phyloP scores from a whole-genome alignment of 2,113 vertebrate genomes.

The Scomber japonicus region DNA sequence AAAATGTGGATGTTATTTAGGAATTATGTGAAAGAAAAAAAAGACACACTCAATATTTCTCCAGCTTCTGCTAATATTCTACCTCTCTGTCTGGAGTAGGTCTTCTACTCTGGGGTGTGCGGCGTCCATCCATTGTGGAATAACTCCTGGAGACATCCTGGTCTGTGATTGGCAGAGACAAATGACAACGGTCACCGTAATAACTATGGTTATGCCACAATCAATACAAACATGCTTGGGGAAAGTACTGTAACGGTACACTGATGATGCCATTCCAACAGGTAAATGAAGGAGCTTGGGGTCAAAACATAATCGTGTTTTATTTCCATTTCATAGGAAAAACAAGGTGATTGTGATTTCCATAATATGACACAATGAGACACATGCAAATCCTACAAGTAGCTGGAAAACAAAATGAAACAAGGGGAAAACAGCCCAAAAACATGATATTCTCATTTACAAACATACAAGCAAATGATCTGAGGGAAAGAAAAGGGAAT shows the following conservation, averaged over 20 bases:
- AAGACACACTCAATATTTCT: not conserved
- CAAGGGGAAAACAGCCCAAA: slow-evolving; percentile 24
- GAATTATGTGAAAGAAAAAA: not conserved
- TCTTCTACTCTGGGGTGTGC: slow-evolving; percentile 89
- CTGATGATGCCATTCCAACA: slow-evolving; percentile 60
- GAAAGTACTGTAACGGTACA: slow-evolving; percentile 17
- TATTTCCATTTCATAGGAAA: slow-evolving; percentile 69
- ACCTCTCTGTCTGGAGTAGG: slow-evolving; percentile 94
- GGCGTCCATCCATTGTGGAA: slow-evolving; percentile 88
- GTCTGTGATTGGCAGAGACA: slow-evolving; percentile 86
- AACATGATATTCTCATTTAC: slow-evolving; percentile 19
- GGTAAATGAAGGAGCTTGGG: slow-evolving; percentile 57
- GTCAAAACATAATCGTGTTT: slow-evolving; percentile 55
- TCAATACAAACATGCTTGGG: slow-evolving; percentile 16
- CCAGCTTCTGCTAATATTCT: slow-evolving; percentile 35
- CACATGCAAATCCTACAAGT: slow-evolving; percentile 46
- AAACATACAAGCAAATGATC: slow-evolving; percentile 36
- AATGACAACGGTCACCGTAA: slow-evolving; percentile 44
- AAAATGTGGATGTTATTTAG: too few species aligned
- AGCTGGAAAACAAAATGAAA: slow-evolving; percentile 46
- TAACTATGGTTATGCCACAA: not conserved
- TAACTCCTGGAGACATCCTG: slow-evolving; percentile 91
- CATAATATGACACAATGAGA: slow-evolving; percentile 44
- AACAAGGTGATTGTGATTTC: slow-evolving; percentile 30
- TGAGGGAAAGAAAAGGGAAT: slow-evolving; percentile 22